Percentiles rank a stretch among this genome's conserved stretches.
Evolutionary conservation across 2,888 invertebrate species (phyloP).

Genomic region (Drosophila multiciliata): DNA sequence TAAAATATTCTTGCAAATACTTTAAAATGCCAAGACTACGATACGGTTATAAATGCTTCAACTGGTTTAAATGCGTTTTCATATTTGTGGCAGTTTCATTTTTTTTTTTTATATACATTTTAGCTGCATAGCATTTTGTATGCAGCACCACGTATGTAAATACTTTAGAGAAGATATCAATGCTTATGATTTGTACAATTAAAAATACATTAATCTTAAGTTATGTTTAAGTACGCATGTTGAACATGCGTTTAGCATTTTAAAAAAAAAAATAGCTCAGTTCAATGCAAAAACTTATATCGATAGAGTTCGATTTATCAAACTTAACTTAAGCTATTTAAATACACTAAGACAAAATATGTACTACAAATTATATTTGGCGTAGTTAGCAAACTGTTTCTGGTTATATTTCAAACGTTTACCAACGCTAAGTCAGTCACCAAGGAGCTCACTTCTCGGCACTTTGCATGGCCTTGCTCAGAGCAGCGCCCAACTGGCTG

Average conservation of each 20-base stretch:
- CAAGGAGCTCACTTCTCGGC: conserved; percentile 71
- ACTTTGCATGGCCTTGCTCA: conserved; percentile 84
- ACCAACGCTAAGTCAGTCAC: conserved; percentile 58
- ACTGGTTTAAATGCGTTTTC: conserved; percentile 72
- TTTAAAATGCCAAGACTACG: conserved; percentile 39
- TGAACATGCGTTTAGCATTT: conserved; percentile 55
- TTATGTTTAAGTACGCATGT: conserved; percentile 55
- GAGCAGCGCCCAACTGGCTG: conserved; percentile 84
- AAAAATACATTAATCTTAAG: conserved; percentile 29
- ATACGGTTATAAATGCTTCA: conserved; percentile 72
- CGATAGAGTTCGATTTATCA: conserved; percentile 9
- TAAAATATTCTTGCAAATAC: conserved; percentile 19
- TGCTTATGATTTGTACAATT: conserved; percentile 52
- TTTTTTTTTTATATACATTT: conserved; percentile 65
- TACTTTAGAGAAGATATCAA: conserved; percentile 64
- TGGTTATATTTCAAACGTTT: conserved; percentile 30
- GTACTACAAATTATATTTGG: conserved; percentile 69
- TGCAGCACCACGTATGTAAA: conserved; percentile 63
- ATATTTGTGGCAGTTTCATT: conserved; percentile 57
- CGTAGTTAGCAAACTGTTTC: conserved; percentile 54
- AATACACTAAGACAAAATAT: conserved; percentile 35
- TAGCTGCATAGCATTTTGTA: conserved; percentile 39
- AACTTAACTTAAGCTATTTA: conserved; percentile 25
- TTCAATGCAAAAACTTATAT: conserved; percentile 23
- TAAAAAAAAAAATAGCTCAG: conserved; percentile 40